Evolutionary conservation across 35 echinoderm and acorn worm species (phyloP).

Genomic region (Apostichopus japonicus): DNA sequence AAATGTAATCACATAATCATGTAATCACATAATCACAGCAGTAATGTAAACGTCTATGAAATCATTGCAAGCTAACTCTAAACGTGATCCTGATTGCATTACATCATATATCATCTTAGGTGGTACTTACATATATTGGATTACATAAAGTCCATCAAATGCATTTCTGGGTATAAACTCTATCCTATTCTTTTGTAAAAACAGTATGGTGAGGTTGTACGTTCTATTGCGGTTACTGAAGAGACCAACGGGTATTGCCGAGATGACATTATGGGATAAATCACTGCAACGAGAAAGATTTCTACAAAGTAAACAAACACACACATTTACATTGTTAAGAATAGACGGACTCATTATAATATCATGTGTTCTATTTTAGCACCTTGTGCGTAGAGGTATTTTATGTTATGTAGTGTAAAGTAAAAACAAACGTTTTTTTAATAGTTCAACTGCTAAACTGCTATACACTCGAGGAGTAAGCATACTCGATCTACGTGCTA

Average conservation of each 20-base stretch:
- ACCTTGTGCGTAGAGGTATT: no score
- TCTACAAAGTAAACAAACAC: no score
- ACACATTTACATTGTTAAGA: no score
- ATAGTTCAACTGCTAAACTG: no score
- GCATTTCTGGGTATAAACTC: background rate
- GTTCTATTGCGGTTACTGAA: background rate
- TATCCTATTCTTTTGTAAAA: conserved; percentile 19
- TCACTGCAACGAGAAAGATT: no score
- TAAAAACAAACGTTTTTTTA: no score
- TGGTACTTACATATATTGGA: conserved; percentile 4
- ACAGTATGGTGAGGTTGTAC: background rate
- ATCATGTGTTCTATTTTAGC: no score
- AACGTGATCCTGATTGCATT: background rate
- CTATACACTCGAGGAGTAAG: no score
- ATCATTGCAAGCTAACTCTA: background rate
- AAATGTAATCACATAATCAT: background rate
- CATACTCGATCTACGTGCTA: no score
- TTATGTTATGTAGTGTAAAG: no score
- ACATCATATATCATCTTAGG: background rate
- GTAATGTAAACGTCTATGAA: no score
- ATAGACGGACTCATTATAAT: no score
- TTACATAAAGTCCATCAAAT: background rate
- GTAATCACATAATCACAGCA: background rate
- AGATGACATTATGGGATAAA: background rate
- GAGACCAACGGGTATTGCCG: background rate